Percentiles rank a stretch among this genome's conserved stretches.
Conservation (phyloP, 2,888 invertebrate genomes). For the Scaptodrosophila latifasciaeformis region DNA sequence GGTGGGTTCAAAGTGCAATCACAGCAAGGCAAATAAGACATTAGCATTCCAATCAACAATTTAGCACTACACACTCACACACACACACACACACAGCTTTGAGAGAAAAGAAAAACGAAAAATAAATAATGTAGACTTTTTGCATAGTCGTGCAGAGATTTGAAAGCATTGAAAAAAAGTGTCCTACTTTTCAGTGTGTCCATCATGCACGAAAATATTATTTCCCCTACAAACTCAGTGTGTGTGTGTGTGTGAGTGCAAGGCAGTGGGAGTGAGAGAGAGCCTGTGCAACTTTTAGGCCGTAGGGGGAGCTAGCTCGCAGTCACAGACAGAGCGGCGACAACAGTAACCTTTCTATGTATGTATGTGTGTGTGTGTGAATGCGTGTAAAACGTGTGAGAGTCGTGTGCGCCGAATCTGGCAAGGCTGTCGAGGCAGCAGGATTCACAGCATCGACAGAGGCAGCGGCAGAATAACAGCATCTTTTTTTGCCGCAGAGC, state of each 20-base stretch:
- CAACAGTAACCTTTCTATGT: constrained; percentile 10
- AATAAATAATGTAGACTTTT: too few species aligned
- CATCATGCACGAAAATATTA: not conserved
- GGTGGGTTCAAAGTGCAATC: not conserved
- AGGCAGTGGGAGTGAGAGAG: constrained; percentile 5
- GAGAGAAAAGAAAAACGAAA: too few species aligned
- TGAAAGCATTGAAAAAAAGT: constrained; percentile 24
- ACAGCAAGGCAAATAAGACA: not conserved
- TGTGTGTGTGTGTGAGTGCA: too few species aligned
- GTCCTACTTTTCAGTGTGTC: constrained; percentile 45
- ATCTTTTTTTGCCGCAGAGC: constrained; percentile 2
- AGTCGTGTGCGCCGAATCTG: constrained; percentile 1
- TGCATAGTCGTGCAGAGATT: not conserved
- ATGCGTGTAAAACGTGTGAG: too few species aligned
- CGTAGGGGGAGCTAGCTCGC: not conserved
- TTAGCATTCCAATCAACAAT: constrained; percentile 12
- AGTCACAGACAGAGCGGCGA: constrained; percentile 1
- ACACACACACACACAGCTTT: too few species aligned
- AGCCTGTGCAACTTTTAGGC: not conserved
- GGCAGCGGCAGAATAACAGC: not conserved
- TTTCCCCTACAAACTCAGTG: constrained; percentile 40
- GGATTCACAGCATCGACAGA: not conserved
- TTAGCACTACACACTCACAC: constrained; percentile 10
- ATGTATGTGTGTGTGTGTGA: too few species aligned
- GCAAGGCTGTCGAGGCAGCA: not conserved